Conservation (phyloP, 2,113 vertebrate genomes). For the Ochotona curzoniae region DNA sequence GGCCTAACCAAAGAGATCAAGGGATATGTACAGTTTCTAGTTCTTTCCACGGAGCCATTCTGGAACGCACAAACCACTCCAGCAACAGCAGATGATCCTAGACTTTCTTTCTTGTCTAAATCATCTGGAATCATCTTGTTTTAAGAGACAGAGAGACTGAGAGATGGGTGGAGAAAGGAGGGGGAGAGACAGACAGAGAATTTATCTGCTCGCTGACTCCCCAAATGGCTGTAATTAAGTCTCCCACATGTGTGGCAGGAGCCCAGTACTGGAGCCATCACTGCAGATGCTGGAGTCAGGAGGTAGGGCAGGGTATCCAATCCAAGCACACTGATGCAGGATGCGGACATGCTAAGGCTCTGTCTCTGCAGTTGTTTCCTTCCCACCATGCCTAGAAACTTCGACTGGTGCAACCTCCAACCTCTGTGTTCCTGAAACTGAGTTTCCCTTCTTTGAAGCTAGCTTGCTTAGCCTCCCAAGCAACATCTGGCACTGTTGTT, state of each 20-base stretch:
- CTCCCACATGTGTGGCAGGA: too few species aligned
- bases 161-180: too few species aligned
- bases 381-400: neutral
- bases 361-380: neutral
- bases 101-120: neutral
- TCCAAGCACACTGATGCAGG: too few species aligned
- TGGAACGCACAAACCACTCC: neutral
- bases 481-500: neutral
- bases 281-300: too few species aligned
- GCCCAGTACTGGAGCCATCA: too few species aligned
- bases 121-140: neutral
- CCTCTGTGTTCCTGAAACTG: neutral
- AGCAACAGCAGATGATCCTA: too few species aligned
- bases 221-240: too few species aligned
- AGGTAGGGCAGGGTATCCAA: too few species aligned
- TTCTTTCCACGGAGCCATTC: neutral
- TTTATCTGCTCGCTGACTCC: too few species aligned
- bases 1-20: neutral
- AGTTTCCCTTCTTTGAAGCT: neutral
- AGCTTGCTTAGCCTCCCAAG: neutral
- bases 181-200: too few species aligned
- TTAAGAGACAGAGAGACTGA: neutral
- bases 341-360: too few species aligned
- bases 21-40: neutral
- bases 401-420: neutral